phyloP scores from a whole-genome alignment of 1,140 invertebrate species.

The Bombus consobrinus region DNA sequence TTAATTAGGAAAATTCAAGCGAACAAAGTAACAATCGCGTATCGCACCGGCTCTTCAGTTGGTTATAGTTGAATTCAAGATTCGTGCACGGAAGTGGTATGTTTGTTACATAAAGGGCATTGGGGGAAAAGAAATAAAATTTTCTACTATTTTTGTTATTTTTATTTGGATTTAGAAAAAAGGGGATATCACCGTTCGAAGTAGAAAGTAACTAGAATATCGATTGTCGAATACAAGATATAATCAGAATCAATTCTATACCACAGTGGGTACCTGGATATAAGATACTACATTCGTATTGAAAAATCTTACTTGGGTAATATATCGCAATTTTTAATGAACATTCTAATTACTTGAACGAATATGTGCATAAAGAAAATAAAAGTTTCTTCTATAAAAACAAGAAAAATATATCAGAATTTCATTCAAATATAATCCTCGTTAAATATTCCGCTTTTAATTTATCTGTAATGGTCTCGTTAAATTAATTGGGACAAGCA shows the following conservation, averaged over 20 bases:
- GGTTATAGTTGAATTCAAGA: not conserved
- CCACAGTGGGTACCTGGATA: not conserved
- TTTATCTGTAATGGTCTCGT: not conserved
- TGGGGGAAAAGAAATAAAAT: not conserved
- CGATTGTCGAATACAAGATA: not conserved
- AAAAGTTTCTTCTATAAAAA: not conserved
- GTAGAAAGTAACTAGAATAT: not conserved
- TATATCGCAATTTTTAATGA: not conserved
- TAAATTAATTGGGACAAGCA: not conserved
- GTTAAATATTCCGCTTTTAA: not conserved
- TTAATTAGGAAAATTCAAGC: conserved; percentile 31
- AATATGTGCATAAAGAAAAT: not conserved
- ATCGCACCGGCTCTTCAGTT: not conserved
- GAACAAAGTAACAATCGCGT: conserved; percentile 15
- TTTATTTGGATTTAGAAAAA: no score
- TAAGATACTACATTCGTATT: not conserved
- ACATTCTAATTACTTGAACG: not conserved
- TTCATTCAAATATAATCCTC: not conserved
- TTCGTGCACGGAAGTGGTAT: not conserved
- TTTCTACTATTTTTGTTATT: not conserved
- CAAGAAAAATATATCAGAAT: not conserved
- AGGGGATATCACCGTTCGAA: not conserved
- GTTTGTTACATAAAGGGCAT: not conserved
- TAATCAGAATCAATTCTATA: not conserved
- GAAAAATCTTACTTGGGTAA: not conserved